Percentiles rank a stretch among this genome's conserved stretches.
These are phyloP conservation scores for Scalopus aquaticus DNA, from an alignment of 2,113 vertebrate genomes.

Conservation along the genomic window DNA sequence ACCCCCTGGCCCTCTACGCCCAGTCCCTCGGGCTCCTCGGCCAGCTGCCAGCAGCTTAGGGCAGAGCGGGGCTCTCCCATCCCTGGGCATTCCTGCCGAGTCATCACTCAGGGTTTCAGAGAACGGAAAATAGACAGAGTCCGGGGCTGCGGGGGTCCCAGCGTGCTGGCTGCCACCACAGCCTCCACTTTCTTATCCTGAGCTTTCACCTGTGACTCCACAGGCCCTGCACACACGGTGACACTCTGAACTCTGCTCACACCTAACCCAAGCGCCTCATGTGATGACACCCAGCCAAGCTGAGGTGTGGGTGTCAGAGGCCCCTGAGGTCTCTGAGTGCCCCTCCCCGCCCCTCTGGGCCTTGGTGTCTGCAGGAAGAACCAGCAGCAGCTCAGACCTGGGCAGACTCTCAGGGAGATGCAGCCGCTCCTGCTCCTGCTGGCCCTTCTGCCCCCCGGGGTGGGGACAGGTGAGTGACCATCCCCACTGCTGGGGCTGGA, in stretches of 20 bases:
- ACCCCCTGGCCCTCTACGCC: background rate
- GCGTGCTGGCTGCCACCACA: too few relatives aligned
- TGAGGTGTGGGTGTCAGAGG: too few relatives aligned
- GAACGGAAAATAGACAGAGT: too few relatives aligned
- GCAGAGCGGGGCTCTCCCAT: too few relatives aligned
- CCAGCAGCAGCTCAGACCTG: background rate
- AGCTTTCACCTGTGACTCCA: background rate
- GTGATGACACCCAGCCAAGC: background rate
- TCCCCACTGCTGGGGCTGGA: background rate
- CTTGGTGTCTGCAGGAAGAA: background rate
- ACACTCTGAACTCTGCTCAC: too few relatives aligned
- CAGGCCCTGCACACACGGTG: too few relatives aligned
- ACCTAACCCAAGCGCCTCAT: background rate
- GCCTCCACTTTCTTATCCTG: background rate
- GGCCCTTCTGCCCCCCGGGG: background rate
- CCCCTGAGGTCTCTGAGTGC: background rate
- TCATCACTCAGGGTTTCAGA: too few relatives aligned
- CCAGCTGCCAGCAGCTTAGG: background rate
- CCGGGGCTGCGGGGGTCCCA: too few relatives aligned
- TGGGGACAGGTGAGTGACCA: constrained; percentile 5
- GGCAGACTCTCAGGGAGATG: background rate
- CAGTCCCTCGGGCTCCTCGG: too few relatives aligned
- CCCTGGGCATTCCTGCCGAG: too few relatives aligned
- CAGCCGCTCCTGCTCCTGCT: background rate
- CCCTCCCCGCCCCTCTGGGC: background rate